Base-by-base conservation (phyloP, 2,797 vertebrate species). In the Acrossocheilus wenchowensis region DNA sequence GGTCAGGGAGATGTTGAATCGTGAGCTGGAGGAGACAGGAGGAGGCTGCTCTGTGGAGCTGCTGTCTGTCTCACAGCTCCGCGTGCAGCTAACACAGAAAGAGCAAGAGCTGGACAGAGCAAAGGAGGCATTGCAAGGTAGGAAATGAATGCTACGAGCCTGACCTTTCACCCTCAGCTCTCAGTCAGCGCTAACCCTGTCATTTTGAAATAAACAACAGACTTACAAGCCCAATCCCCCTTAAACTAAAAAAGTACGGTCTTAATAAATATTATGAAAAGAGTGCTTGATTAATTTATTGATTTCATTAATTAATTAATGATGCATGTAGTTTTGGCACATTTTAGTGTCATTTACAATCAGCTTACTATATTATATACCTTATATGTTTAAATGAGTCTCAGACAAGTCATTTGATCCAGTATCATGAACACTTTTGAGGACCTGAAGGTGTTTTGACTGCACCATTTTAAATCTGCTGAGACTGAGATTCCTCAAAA, bases 1-100 rank as follows among this genome's bases (percentile, higher is more conserved):
- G 94, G 99, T 99, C 97, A 99, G 99, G 97, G 98, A 99, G 92
- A 97, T 98, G 97, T 91, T 99, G 93, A 96, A 96, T 0, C 99
- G 98, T 91, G 98, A 99, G 92, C 95, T 99, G 95, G 97, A 99
- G 93, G 97, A 99, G 0, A 94, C 92, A 78, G 97, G 97, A 34
- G 96, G 97, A 34, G 95, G 97, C 92, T 97, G 97, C 84, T 97
- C 97, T 0, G 95, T 97, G 0, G 97, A 98, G 93, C 94, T 98
- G 90, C 97, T 99, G 82, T 98, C 97, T 0, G 97, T 96, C 93
- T 97, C 97, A 0, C 98, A 99, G 94, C 96, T 99, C 68, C 96
- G 97, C 68, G 97, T 99, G 89, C 98, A 99, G 94, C 96, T 99
- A 94, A 96, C 94, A 0, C 97, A 99, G 93, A 98, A 98, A 92